Conservation (phyloP, 1,140 invertebrate genomes). For the Lepidotrigona ventralis region DNA sequence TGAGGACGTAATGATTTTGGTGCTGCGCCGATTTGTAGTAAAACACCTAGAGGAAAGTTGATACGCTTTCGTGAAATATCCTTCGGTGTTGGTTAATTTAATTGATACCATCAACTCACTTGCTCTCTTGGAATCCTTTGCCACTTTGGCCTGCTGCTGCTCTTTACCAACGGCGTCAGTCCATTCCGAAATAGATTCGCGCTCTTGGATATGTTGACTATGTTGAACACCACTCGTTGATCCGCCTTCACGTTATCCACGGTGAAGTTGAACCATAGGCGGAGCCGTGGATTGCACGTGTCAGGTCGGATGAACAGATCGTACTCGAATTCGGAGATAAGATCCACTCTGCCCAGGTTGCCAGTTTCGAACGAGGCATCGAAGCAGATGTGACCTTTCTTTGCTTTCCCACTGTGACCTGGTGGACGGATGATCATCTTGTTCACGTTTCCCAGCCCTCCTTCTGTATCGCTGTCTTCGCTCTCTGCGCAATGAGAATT, state of each 20-base stretch:
- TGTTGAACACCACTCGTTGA: slow-evolving; percentile 98
- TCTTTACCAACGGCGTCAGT: slow-evolving; percentile 96
- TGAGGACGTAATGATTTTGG: slow-evolving; percentile 95
- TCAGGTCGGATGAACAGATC: slow-evolving; percentile 98
- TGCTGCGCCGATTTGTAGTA: slow-evolving; percentile 96
- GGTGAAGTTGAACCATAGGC: slow-evolving; percentile 99
- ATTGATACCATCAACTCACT: slow-evolving; percentile 82
- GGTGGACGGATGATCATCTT: slow-evolving; percentile 95
- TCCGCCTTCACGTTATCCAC: slow-evolving; percentile 97
- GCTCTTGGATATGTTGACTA: slow-evolving; percentile 97
- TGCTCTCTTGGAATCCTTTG: slow-evolving; percentile 82
- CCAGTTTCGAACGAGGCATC: slow-evolving; percentile 99
- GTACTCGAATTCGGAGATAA: slow-evolving; percentile 96
- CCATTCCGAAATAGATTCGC: slow-evolving; percentile 93
- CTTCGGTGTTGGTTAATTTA: background rate
- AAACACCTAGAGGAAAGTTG: slow-evolving; percentile 84
- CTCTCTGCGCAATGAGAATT: slow-evolving; percentile 85
- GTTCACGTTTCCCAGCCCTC: slow-evolving; percentile 96
- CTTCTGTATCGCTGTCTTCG: slow-evolving; percentile 96
- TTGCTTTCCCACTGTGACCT: slow-evolving; percentile 96
- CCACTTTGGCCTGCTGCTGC: slow-evolving; percentile 94
- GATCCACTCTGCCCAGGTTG: slow-evolving; percentile 96
- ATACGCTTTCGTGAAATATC: background rate
- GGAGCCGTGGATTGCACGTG: slow-evolving; percentile 94
- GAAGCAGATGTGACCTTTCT: slow-evolving; percentile 96